Base-by-base conservation (phyloP, 2,797 vertebrate species). In the Hapalemur alaotrensis region DNA sequence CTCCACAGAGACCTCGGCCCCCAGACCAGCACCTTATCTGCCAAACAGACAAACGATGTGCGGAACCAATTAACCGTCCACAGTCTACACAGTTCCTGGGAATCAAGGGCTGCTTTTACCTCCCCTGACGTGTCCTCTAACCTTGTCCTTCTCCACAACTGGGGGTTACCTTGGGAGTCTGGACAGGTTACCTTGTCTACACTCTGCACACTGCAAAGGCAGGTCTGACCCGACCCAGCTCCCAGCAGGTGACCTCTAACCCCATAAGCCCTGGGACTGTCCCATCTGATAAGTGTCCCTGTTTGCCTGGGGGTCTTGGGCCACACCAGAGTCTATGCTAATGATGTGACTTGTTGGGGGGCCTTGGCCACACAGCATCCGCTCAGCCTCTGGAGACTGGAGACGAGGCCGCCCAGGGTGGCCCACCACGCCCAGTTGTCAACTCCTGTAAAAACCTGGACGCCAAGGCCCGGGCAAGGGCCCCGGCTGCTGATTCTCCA, bases 381-480 rank as follows among this genome's bases (percentile, higher is more conserved):
- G 35, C 78, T 22, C 20, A 23, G 46, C 10, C 65, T 59, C 69
- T 54, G 41, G 54, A 38, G 30, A 32, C 2, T 17, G n/a, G 23
- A 8, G 23, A 13, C 30, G 4, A 30, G 17, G 50, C 52, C 7
- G 7, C 20, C 52, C 20, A 4, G 17, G 84, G 46, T 22, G 12
- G 18, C 7, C 32, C 48, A 87, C 54, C 61, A 30, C 0, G 30
- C 48, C 61, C 52, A 4, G 4, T 0, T 1, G 23, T n/a, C 41
- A 6, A 3, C 32, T 35, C 46, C 43, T 11, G 1, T 11, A 3
- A 50, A 32, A 89, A 3, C 57, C 52, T 30, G 38, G 76, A 32
- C 5, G 1, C 61, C 2, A 5, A 35, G 46, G 52, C 59, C 13
- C 0, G 0, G 8, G 38, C 28, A 4, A 28, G 13, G 43, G 10